phyloP scores from a whole-genome alignment of 2,113 vertebrate genomes.

The Nannobrachium achirus region DNA sequence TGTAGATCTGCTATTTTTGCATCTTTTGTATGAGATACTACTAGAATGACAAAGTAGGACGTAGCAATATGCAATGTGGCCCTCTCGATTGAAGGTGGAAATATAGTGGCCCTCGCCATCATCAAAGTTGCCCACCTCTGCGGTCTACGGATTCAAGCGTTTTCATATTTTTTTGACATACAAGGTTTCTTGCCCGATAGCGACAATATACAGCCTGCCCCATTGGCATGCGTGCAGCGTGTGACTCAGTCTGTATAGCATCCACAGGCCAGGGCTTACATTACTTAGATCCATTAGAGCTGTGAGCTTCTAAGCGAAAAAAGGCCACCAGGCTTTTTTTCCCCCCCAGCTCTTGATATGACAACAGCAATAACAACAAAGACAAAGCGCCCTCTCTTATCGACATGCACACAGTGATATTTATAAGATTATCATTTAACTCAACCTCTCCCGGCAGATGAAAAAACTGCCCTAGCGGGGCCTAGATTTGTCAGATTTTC shows the following conservation, averaged over 20 bases:
- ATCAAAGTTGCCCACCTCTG: no score
- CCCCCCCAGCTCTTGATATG: slow-evolving; percentile 37
- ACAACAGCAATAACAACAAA: slow-evolving; percentile 4
- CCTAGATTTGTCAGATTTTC: slow-evolving; percentile 54
- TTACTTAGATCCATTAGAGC: slow-evolving; percentile 14
- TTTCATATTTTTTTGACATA: no score
- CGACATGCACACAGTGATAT: slow-evolving; percentile 46
- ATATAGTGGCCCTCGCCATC: no score
- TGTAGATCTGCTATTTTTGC: no score
- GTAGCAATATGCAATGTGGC: no score
- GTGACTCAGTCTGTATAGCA: background rate
- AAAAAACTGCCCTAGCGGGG: slow-evolving; percentile 28
- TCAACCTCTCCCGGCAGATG: slow-evolving; percentile 32
- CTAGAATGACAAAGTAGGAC: no score
- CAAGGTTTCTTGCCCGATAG: no score
- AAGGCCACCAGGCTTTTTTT: slow-evolving; percentile 31
- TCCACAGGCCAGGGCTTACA: slow-evolving; percentile 34
- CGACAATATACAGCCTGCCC: slow-evolving; percentile 8
- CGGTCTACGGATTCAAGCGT: no score
- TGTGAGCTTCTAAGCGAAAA: slow-evolving; percentile 23
- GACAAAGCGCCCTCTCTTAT: slow-evolving; percentile 37
- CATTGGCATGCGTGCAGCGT: slow-evolving; percentile 36
- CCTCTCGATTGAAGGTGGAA: no score
- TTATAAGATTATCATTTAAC: slow-evolving; percentile 30
- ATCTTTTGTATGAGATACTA: no score